Conservation (phyloP, 2,113 vertebrate species). For the Poeciliopsis occidentalis region DNA sequence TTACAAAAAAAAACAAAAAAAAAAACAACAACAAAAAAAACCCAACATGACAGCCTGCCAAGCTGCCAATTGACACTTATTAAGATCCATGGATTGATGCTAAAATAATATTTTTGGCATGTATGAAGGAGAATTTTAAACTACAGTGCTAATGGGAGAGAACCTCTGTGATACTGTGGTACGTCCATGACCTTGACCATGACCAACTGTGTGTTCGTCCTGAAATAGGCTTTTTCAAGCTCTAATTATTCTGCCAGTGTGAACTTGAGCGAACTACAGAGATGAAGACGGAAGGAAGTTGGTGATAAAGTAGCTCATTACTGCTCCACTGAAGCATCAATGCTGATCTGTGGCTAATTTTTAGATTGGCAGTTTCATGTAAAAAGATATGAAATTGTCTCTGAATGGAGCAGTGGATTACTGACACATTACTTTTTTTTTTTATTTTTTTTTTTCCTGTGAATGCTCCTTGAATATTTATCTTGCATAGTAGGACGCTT, state of each 20-base stretch:
- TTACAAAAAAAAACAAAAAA: too few species aligned
- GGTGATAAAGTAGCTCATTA: conserved; percentile 39
- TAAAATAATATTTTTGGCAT: background rate
- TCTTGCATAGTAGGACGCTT: background rate
- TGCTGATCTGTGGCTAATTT: conserved; percentile 1
- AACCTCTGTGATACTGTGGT: conserved; percentile 17
- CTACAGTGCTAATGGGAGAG: conserved; percentile 28
- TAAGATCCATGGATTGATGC: background rate
- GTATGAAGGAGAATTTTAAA: conserved; percentile 26
- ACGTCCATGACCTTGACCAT: conserved; percentile 48
- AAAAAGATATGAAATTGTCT: background rate
- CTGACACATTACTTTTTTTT: too few species aligned
- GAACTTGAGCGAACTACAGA: conserved; percentile 27
- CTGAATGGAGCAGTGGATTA: background rate
- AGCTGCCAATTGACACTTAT: too few species aligned
- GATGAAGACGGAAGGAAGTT: conserved; percentile 8
- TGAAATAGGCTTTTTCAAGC: conserved; percentile 56
- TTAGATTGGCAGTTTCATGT: conserved; percentile 8
- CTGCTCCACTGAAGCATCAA: conserved; percentile 14
- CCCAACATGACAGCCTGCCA: too few species aligned
- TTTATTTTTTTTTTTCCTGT: background rate
- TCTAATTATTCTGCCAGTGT: conserved; percentile 45
- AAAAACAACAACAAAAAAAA: too few species aligned
- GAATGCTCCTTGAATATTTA: background rate
- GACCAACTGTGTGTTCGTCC: conserved; percentile 31